Conservation (phyloP, 2,113 vertebrate genomes). For the Neofelis nebulosa region DNA sequence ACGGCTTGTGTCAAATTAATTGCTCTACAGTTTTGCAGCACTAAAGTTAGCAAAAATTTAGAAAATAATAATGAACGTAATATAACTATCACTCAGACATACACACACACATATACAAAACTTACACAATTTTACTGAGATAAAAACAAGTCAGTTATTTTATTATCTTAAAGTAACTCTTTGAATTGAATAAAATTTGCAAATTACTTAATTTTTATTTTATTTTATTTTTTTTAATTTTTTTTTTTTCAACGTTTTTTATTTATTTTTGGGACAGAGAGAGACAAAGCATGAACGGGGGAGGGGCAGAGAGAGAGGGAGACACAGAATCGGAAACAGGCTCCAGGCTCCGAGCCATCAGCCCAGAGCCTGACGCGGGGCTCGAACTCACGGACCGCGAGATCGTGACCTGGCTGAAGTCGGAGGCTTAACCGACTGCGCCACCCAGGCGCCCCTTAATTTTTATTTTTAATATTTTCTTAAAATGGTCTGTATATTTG, state of each 20-base stretch:
- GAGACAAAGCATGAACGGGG: too few species aligned
- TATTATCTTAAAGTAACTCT: background rate
- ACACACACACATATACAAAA: background rate
- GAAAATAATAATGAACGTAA: background rate
- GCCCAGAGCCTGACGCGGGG: too few species aligned
- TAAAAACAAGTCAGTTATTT: background rate
- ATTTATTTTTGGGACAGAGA: too few species aligned
- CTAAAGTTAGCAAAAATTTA: background rate
- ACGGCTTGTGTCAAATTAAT: background rate
- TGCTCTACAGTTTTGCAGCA: background rate
- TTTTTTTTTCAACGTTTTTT: too few species aligned
- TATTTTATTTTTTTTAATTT: too few species aligned
- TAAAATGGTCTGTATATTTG: background rate
- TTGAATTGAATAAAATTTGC: background rate
- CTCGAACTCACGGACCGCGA: too few species aligned
- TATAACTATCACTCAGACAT: background rate
- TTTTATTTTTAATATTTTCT: conserved; percentile 43
- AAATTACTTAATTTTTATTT: conserved; percentile 3
- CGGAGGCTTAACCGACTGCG: too few species aligned
- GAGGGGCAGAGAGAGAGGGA: too few species aligned
- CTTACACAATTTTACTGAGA: background rate
- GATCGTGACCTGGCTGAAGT: too few species aligned
- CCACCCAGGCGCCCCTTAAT: too few species aligned
- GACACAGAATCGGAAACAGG: too few species aligned
- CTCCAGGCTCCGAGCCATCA: too few species aligned